Conservation (phyloP, 2,113 vertebrate species). For the Helogale parvula region DNA sequence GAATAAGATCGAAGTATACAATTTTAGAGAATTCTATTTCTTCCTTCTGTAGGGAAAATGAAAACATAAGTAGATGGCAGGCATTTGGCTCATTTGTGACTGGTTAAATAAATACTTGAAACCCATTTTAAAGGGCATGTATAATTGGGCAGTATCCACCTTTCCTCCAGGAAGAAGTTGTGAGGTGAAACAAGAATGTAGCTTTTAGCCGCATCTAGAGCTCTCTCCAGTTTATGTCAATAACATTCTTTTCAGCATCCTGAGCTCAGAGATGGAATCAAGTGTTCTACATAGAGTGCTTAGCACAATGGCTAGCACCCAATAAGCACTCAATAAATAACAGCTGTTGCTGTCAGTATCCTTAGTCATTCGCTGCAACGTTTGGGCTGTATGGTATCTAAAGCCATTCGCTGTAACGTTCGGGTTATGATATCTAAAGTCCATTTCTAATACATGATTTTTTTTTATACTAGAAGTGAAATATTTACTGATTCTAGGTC, state of each 20-base stretch:
- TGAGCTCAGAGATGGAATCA: neutral
- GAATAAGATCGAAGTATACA: neutral
- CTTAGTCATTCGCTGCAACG: neutral
- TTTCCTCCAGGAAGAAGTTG: neutral
- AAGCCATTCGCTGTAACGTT: neutral
- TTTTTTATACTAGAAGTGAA: neutral
- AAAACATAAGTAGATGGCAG: neutral
- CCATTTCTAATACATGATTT: neutral
- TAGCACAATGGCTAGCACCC: neutral
- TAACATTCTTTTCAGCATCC: neutral
- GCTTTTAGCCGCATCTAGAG: neutral
- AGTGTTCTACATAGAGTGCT: neutral
- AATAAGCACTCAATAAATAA: neutral
- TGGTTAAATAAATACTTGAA: neutral
- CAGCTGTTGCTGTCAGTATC: neutral
- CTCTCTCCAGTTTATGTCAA: neutral
- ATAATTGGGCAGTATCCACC: neutral
- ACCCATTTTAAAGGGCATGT: neutral
- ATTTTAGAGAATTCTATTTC: neutral
- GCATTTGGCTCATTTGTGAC: neutral
- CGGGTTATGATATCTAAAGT: neutral
- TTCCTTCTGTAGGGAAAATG: neutral
- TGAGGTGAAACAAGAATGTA: neutral
- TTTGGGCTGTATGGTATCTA: neutral
- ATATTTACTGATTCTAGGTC: neutral